A percentile compares a stretch with the other conserved stretches of the same genome.
phyloP scores from a whole-genome alignment of 2,888 invertebrate genomes.

The Euphydryas editha region DNA sequence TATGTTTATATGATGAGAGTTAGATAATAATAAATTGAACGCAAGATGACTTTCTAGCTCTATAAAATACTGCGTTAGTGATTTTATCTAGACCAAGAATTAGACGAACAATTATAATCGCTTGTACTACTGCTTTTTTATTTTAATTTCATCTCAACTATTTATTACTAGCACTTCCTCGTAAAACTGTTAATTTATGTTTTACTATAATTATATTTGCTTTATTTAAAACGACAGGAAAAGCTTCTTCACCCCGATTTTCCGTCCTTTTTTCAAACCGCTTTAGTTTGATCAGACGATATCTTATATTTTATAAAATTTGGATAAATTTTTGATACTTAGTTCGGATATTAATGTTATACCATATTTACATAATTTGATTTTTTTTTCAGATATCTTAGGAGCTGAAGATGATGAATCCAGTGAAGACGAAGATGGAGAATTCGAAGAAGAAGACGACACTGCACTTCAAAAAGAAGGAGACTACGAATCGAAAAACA shows the following conservation, averaged over 20 bases:
- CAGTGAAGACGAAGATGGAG: slow-evolving; percentile 59
- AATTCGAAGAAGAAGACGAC: slow-evolving; percentile 58
- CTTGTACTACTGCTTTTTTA: background rate
- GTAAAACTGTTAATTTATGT: no score
- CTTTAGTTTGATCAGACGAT: no score
- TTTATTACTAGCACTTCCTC: no score
- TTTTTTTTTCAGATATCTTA: slow-evolving; percentile 65
- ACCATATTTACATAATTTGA: background rate
- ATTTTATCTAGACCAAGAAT: slow-evolving; percentile 8
- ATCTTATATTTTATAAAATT: background rate
- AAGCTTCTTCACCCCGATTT: no score
- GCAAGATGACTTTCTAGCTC: slow-evolving; percentile 14
- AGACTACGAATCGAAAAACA: slow-evolving; percentile 4
- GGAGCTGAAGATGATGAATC: slow-evolving; percentile 63
- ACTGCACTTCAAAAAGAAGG: slow-evolving; percentile 15
- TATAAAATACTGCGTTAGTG: slow-evolving; percentile 7
- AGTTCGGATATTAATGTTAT: background rate
- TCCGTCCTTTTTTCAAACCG: no score
- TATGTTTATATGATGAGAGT: background rate
- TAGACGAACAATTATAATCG: background rate
- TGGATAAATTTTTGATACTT: background rate
- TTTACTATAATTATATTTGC: no score
- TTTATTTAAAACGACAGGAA: no score
- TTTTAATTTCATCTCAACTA: background rate
- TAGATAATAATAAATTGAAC: slow-evolving; percentile 8